Evolutionary conservation across 2,113 vertebrate species (phyloP).

Genomic region (Indri indri): DNA sequence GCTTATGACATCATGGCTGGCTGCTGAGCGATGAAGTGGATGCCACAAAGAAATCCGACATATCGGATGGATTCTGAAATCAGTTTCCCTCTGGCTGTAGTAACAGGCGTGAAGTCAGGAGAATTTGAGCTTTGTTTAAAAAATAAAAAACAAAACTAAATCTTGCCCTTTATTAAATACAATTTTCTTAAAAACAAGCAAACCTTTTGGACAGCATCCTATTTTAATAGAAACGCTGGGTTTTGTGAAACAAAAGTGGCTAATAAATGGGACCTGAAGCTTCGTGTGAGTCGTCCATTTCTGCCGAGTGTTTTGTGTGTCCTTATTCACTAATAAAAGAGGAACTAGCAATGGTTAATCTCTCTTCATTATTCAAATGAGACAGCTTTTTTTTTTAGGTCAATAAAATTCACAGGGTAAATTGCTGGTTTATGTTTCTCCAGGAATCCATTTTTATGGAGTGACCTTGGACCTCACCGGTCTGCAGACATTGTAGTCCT

Average conservation of each 20-base stretch:
- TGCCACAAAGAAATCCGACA: slow-evolving; percentile 73
- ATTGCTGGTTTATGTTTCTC: slow-evolving; percentile 43
- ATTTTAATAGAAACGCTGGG: slow-evolving; percentile 21
- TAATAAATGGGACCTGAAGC: neutral
- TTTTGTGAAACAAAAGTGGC: neutral
- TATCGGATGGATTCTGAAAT: slow-evolving; percentile 63
- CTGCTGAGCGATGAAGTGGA: slow-evolving; percentile 65
- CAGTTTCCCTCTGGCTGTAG: slow-evolving; percentile 49
- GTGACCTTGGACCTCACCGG: slow-evolving; percentile 28
- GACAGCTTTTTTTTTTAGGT: neutral
- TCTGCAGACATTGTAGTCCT: neutral
- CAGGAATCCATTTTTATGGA: slow-evolving; percentile 48
- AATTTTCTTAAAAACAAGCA: slow-evolving; percentile 22
- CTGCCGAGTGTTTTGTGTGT: slow-evolving; percentile 14
- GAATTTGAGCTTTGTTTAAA: slow-evolving; percentile 56
- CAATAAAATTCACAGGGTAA: slow-evolving; percentile 49
- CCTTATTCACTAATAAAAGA: slow-evolving; percentile 11
- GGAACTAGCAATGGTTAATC: neutral
- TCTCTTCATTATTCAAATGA: slow-evolving; percentile 38
- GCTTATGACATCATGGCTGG: slow-evolving; percentile 79
- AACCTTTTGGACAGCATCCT: neutral
- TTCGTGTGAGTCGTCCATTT: neutral
- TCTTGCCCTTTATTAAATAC: neutral
- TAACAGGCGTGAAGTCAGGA: slow-evolving; percentile 27
- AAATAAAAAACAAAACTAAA: slow-evolving; percentile 2